Evolutionary conservation across 23 tunicate genomes (phyloP), one percentile per base, ranked within the genome.

Genomic region (Clavelina lepadiformis): DNA sequence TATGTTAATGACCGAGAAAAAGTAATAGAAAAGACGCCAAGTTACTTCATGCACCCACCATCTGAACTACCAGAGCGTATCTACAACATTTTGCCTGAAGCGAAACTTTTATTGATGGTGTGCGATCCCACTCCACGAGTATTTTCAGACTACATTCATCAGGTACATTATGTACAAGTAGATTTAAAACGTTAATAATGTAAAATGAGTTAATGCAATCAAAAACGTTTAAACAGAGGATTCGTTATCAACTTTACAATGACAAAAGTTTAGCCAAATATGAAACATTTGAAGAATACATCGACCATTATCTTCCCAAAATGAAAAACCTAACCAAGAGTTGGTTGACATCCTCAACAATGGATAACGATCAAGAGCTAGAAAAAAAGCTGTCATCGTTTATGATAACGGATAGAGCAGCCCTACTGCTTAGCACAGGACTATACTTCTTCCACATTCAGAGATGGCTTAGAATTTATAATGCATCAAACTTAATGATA

Each of bases 41-140:
- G 22, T n/a, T 82, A 82, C 38, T 82, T 82, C 31, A 54, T 29
- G 23, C 37, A 24, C 56, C 51, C 35, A n/a, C 36, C 44, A 24
- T 20, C 22, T 19, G 5, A 64, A 24, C 44, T 76, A 11, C 64
- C 81, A 1, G 1, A 41, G 3, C 35, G 37, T 2, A 65, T 82
- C 19, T 54, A 66, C n/a, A 36, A 45, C 29, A 30, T 28, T 25
- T 33, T 74, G 8, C 89, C 89, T 15, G 44, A 66, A 8, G 81
- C 46, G 3, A 82, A 82, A 35, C 37, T 82, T 1, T 30, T 82
- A 15, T 21, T 82, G 37, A 36, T 82, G 20, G 31, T 82, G 2
- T 82, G 89, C 63, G 81, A 82, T 56, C 89, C 89, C 1, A 68
- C 57, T 3, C 45, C 37, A 27, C 65, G 89, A 56, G 77, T 63